Percentiles rank a stretch among this genome's conserved stretches.
Evolutionary conservation across 2,797 vertebrate genomes (phyloP).

Genomic region (Falco biarmicus): DNA sequence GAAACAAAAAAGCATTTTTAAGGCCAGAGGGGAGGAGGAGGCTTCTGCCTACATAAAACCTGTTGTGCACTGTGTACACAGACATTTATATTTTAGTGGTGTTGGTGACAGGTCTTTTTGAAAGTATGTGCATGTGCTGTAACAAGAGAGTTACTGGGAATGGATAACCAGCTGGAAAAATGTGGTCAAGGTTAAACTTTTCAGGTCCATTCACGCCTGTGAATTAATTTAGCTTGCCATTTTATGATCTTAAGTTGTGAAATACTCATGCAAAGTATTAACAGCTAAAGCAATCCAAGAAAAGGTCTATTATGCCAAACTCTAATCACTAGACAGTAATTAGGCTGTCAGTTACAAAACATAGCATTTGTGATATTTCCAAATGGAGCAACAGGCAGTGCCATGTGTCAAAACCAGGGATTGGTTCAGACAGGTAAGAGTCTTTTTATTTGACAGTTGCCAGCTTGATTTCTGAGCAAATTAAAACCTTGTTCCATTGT

Average conservation of each 20-base stretch:
- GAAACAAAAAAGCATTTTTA: conserved; percentile 2
- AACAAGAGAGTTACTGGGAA: conserved; percentile 10
- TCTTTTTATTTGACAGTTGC: conserved; percentile 35
- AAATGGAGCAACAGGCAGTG: conserved; percentile 30
- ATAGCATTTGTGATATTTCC: conserved; percentile 44
- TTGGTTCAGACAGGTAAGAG: conserved; percentile 70
- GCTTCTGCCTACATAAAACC: neutral
- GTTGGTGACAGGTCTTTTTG: neutral
- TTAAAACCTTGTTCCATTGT: conserved; percentile 20
- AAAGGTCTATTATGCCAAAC: conserved; percentile 29
- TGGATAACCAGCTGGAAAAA: conserved; percentile 47
- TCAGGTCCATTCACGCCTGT: conserved; percentile 12
- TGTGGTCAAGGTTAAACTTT: conserved; percentile 38
- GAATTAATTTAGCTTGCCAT: conserved; percentile 53
- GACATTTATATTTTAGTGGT: neutral
- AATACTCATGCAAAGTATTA: conserved; percentile 46
- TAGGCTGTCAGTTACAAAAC: conserved; percentile 61
- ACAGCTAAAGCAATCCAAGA: conserved; percentile 16
- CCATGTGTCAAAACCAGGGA: conserved; percentile 28
- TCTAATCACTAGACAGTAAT: conserved; percentile 64
- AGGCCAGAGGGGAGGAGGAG: neutral
- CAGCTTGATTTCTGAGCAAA: conserved; percentile 53
- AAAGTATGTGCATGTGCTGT: neutral
- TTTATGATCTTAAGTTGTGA: conserved; percentile 51
- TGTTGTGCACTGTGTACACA: neutral